Percentiles rank a stretch among this genome's conserved stretches.
Evolutionary conservation across 1,140 invertebrate genomes (phyloP).

Genomic region (Lepidurus packardi): DNA sequence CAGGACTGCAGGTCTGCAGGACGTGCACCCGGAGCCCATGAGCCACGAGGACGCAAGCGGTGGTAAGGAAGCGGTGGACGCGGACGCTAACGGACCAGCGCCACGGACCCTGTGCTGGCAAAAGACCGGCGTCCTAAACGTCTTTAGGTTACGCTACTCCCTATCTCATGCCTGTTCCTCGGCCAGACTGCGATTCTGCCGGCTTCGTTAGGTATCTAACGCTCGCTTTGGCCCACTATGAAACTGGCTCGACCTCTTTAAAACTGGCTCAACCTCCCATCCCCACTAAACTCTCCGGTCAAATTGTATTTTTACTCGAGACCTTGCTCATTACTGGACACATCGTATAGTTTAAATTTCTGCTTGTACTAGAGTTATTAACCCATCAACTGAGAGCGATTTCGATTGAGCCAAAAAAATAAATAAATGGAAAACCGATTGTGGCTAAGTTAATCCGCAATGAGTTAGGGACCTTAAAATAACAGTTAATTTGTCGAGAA

Average conservation of each 20-base stretch:
- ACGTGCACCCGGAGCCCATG: slow-evolving; percentile 12
- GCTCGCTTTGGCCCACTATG: no score
- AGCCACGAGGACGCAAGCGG: slow-evolving; percentile 20
- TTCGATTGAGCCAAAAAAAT: background rate
- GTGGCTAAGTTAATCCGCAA: no score
- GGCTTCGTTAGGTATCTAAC: background rate
- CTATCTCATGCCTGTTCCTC: background rate
- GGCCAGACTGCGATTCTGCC: background rate
- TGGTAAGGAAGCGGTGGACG: slow-evolving; percentile 7
- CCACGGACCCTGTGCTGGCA: background rate
- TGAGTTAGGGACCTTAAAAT: background rate
- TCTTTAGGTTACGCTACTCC: background rate
- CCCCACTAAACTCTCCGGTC: background rate
- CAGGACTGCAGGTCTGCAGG: slow-evolving; percentile 13
- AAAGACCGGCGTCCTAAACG: slow-evolving; percentile 6
- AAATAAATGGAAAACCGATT: background rate
- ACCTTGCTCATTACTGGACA: background rate
- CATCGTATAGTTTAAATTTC: no score
- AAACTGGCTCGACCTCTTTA: no score
- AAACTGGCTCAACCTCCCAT: no score
- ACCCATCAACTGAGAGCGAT: no score
- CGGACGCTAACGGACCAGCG: slow-evolving; percentile 20
- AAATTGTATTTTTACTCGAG: background rate
- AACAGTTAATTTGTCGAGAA: background rate
- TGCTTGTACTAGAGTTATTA: no score